phyloP scores from a whole-genome alignment of 2,888 invertebrate species.

The Pandemis cinnamomeana region DNA sequence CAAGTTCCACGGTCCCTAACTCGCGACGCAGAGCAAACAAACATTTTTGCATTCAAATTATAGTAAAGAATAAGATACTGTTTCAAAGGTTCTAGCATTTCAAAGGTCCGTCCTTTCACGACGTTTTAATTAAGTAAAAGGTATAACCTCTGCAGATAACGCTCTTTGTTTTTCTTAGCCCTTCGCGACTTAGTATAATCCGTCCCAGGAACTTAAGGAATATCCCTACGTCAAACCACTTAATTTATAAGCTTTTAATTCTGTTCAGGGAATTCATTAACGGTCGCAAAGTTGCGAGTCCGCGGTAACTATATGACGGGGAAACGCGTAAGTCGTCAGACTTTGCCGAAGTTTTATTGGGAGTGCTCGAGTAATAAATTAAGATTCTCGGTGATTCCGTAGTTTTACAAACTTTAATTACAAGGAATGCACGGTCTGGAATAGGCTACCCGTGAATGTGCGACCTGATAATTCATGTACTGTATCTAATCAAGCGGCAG shows the following conservation, averaged over 20 bases:
- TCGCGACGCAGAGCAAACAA: background rate
- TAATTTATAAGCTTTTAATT: constrained; percentile 41
- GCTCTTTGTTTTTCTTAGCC: constrained; percentile 39
- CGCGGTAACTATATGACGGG: constrained; percentile 31
- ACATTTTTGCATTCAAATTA: background rate
- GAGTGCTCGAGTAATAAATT: constrained; percentile 24
- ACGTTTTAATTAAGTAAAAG: constrained; percentile 38
- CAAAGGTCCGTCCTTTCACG: constrained; percentile 15
- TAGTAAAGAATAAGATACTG: background rate
- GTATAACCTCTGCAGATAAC: constrained; percentile 25
- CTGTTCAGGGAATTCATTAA: constrained; percentile 34
- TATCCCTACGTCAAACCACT: constrained; percentile 35
- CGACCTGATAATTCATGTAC: too few species aligned
- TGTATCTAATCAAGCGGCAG: too few species aligned
- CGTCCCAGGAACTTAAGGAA: constrained; percentile 26
- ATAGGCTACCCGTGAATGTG: too few species aligned
- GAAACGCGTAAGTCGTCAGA: constrained; percentile 30
- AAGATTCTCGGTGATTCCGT: background rate
- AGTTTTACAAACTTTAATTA: background rate
- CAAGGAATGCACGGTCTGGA: too few species aligned
- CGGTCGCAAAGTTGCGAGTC: constrained; percentile 11
- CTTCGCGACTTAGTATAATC: constrained; percentile 33
- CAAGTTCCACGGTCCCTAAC: background rate
- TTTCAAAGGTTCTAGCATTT: constrained; percentile 2
- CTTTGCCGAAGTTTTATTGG: constrained; percentile 31